Percentiles rank a stretch among this genome's conserved stretches.
phyloP scores from a whole-genome alignment of 2,113 vertebrate genomes.

The Natator depressus region DNA sequence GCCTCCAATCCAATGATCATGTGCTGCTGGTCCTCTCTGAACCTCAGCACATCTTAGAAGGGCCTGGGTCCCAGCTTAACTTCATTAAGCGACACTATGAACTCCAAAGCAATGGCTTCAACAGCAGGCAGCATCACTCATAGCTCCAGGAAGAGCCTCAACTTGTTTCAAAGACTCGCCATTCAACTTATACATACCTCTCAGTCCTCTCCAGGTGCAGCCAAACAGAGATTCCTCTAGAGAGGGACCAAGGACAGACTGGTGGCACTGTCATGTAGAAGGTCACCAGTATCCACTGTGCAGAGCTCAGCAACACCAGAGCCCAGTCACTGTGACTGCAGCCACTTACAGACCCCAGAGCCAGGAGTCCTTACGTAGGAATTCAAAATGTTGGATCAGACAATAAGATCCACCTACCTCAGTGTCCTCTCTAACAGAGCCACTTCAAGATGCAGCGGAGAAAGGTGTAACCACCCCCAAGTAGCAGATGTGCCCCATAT shows the following conservation, averaged over 20 bases:
- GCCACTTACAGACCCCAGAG: not conserved
- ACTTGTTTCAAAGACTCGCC: not conserved
- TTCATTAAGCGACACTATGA: not conserved
- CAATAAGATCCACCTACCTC: not conserved
- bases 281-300: not conserved
- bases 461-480: not conserved
- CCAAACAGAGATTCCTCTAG: too few relatives aligned
- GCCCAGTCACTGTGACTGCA: too few relatives aligned
- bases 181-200: not conserved
- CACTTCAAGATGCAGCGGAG: not conserved
- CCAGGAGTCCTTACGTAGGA: too few relatives aligned
- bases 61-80: not conserved
- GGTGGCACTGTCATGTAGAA: not conserved
- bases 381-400: not conserved
- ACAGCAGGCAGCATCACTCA: not conserved
- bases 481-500: not conserved
- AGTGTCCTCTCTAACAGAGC: not conserved
- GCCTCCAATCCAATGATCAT: not conserved
- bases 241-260: too few relatives aligned
- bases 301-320: not conserved
- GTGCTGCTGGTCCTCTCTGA: not conserved
- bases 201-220: not conserved
- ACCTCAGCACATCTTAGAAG: not conserved
- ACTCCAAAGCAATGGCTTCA: not conserved
- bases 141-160: not conserved